Conservation (phyloP, 2,888 invertebrate species). For the Brachypalpus laphriformis region DNA sequence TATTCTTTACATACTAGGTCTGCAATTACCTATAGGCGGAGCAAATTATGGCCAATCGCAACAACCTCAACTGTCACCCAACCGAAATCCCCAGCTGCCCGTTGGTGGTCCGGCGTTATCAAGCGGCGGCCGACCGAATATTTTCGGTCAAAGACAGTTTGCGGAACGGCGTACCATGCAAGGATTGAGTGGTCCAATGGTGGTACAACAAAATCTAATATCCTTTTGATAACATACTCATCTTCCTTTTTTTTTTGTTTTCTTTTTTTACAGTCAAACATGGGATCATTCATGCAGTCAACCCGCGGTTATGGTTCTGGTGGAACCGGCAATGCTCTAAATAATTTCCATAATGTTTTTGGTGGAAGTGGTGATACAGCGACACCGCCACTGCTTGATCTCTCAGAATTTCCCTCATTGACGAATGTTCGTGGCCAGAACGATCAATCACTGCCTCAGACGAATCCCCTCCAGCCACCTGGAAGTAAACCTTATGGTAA, state of each 20-base stretch:
- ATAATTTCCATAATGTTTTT: conserved; percentile 92
- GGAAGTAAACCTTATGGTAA: conserved; percentile 96
- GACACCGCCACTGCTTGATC: conserved; percentile 94
- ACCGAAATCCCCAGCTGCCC: conserved; percentile 84
- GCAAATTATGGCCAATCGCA: conserved; percentile 84
- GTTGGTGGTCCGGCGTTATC: conserved; percentile 85
- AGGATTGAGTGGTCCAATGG: conserved; percentile 82
- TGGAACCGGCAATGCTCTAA: conserved; percentile 86
- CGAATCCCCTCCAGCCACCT: conserved; percentile 93
- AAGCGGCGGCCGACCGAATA: conserved; percentile 84
- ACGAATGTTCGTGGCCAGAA: conserved; percentile 92
- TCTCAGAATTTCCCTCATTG: conserved; percentile 96
- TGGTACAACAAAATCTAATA: conserved; percentile 69
- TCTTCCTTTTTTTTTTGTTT: no score
- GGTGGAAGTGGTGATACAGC: conserved; percentile 89
- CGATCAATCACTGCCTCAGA: conserved; percentile 90
- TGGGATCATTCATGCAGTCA: conserved; percentile 86
- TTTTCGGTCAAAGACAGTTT: conserved; percentile 92
- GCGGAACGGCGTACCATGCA: conserved; percentile 89
- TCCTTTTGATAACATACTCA: background rate
- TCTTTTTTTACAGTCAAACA: conserved; percentile 84
- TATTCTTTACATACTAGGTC: conserved; percentile 36
- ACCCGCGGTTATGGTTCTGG: conserved; percentile 86
- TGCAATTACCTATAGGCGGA: conserved; percentile 78
- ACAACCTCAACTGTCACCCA: conserved; percentile 85